These are phyloP conservation scores for Pseudomyrmex sp. DNA, from an alignment of 1,140 invertebrate genomes.

Conservation along the genomic window DNA sequence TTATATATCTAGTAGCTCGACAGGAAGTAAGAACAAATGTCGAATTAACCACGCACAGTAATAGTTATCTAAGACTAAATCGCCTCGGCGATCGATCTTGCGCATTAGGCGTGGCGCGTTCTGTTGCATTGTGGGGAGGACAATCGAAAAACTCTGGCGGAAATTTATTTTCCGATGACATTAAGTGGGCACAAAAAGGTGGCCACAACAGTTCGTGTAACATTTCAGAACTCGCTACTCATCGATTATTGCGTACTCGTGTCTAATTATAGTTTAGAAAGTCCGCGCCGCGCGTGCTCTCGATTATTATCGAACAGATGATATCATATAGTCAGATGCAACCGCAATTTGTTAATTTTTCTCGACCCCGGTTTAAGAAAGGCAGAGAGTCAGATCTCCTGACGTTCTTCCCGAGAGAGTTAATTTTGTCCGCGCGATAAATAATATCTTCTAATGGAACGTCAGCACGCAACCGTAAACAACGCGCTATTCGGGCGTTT, in stretches of 20 bases:
- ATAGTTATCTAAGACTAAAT: slow-evolving; percentile 42
- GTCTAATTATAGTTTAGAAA: slow-evolving; percentile 22
- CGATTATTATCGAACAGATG: slow-evolving; percentile 34
- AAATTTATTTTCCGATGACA: neutral
- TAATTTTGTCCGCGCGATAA: slow-evolving; percentile 67
- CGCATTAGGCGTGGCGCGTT: slow-evolving; percentile 13
- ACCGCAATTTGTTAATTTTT: slow-evolving; percentile 8
- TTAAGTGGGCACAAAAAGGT: neutral
- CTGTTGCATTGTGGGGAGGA: neutral
- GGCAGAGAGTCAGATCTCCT: neutral
- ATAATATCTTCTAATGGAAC: slow-evolving; percentile 70
- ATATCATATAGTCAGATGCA: slow-evolving; percentile 16
- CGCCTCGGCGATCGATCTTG: slow-evolving; percentile 30
- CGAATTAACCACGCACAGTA: slow-evolving; percentile 39
- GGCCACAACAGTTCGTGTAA: neutral
- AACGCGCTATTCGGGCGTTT: slow-evolving; percentile 52
- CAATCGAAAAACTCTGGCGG: neutral
- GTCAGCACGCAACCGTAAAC: slow-evolving; percentile 57
- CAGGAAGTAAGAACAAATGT: slow-evolving; percentile 54
- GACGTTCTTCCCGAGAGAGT: neutral
- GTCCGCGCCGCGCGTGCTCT: neutral
- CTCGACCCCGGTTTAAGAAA: neutral
- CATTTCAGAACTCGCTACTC: neutral
- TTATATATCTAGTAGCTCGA: slow-evolving; percentile 43
- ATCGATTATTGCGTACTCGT: neutral